These are phyloP conservation scores for Microcebus tavaratra DNA, from an alignment of 2,113 vertebrate species.

Conservation along the genomic window DNA sequence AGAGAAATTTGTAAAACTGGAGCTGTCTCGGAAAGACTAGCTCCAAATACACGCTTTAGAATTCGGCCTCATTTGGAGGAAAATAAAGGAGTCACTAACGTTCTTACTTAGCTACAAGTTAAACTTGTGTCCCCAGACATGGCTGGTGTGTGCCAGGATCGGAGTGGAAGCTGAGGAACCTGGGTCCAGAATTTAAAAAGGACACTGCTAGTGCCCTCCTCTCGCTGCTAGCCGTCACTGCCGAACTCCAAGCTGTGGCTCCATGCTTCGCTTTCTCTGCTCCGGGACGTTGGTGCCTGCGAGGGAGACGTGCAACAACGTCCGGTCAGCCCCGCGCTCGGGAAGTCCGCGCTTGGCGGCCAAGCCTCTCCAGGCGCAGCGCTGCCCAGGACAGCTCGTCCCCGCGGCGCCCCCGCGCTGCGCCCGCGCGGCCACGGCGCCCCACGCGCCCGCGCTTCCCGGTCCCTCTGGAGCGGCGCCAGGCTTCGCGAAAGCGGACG, in stretches of 20 bases:
- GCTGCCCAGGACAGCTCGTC: not conserved
- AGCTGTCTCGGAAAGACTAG: not conserved
- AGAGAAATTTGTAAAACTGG: not conserved
- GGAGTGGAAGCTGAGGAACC: not conserved
- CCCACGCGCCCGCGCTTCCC: slow-evolving; percentile 15
- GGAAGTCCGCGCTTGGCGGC: not conserved
- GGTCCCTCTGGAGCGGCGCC: fast-evolving
- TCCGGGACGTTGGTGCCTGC: no score
- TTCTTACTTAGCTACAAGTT: not conserved
- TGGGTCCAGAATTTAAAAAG: not conserved
- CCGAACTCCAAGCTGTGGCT: not conserved
- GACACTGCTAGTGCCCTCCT: not conserved
- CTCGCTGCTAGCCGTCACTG: not conserved
- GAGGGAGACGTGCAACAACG: not conserved
- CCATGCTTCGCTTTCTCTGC: not conserved
- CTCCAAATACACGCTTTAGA: not conserved
- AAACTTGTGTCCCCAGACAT: not conserved
- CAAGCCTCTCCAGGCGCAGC: not conserved
- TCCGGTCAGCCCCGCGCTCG: not conserved
- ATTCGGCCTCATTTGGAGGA: not conserved
- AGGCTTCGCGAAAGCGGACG: not conserved
- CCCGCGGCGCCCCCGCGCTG: fast-evolving
- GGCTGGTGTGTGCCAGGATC: not conserved
- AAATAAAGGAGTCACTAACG: not conserved
- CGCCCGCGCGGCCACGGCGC: not conserved